Percentiles rank a stretch among this genome's conserved stretches.
These are phyloP conservation scores for Bagarius yarrelli DNA, from an alignment of 2,113 vertebrate species.

Conservation along the genomic window DNA sequence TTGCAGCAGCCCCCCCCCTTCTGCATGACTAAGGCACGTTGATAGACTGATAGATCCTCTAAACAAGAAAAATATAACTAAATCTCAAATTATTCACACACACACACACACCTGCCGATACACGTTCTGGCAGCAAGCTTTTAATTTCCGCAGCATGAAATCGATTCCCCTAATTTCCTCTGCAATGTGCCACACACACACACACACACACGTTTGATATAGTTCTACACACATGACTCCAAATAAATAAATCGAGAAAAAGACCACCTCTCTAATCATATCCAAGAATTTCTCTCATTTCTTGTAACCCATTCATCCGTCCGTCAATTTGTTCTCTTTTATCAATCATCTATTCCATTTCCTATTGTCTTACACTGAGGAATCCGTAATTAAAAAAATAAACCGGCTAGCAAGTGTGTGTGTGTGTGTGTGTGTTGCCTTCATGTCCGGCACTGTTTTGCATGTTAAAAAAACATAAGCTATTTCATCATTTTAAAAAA, in stretches of 20 bases:
- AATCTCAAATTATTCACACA: no score
- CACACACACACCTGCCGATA: constrained; percentile 6
- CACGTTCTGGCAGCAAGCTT: neutral
- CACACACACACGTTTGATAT: constrained; percentile 3
- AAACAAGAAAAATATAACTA: no score
- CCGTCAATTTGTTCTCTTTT: neutral
- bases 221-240: constrained; percentile 6
- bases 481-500: no score
- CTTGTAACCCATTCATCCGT: neutral
- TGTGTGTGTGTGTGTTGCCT: no score
- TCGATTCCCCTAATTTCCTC: constrained; percentile 5
- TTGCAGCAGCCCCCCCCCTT: neutral
- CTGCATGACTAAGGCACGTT: neutral
- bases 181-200: constrained; percentile 13
- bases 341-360: neutral
- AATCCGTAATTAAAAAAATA: no score
- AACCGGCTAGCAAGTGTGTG: no score
- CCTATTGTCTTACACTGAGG: no score
- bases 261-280: neutral
- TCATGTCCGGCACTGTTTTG: no score
- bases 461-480: no score
- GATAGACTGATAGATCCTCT: neutral
- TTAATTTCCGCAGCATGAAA: constrained; percentile 19
- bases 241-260: neutral
- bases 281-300: neutral